Percentiles rank a stretch among this genome's conserved stretches.
phyloP scores from a whole-genome alignment of 1,140 invertebrate genomes.

The Rhopalosiphum padi region DNA sequence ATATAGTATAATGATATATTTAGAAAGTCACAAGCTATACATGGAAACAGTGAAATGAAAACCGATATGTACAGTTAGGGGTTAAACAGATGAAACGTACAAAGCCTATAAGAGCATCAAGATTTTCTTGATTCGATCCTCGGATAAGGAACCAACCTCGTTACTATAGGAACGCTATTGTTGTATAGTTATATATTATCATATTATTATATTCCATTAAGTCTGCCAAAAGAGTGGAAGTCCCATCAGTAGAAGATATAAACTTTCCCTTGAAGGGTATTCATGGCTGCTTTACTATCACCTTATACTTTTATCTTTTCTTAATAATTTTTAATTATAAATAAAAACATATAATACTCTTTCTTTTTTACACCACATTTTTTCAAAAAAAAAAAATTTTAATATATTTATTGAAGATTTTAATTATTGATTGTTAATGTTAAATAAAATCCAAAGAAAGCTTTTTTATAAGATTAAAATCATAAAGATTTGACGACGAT shows the following conservation, averaged over 20 bases:
- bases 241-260: neutral
- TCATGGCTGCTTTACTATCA: neutral
- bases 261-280: neutral
- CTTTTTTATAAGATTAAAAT: neutral
- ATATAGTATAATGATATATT: neutral
- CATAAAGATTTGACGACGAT: neutral
- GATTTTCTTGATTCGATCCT: neutral
- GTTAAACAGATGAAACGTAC: neutral
- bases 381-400: neutral
- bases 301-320: neutral
- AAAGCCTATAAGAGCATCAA: neutral
- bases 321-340: neutral
- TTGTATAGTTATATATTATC: neutral
- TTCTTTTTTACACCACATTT: neutral
- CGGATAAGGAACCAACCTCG: neutral
- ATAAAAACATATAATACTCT: neutral
- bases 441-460: neutral
- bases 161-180: neutral
- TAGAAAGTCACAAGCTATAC: neutral
- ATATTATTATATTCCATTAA: conserved; percentile 21
- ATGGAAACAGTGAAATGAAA: neutral
- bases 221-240: neutral
- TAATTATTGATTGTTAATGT: neutral
- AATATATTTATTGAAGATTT: neutral
- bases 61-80: neutral